Evolutionary conservation across 2,113 vertebrate genomes (phyloP), one percentile per base, ranked within the genome.

Genomic region (Callocephalon fimbriatum): DNA sequence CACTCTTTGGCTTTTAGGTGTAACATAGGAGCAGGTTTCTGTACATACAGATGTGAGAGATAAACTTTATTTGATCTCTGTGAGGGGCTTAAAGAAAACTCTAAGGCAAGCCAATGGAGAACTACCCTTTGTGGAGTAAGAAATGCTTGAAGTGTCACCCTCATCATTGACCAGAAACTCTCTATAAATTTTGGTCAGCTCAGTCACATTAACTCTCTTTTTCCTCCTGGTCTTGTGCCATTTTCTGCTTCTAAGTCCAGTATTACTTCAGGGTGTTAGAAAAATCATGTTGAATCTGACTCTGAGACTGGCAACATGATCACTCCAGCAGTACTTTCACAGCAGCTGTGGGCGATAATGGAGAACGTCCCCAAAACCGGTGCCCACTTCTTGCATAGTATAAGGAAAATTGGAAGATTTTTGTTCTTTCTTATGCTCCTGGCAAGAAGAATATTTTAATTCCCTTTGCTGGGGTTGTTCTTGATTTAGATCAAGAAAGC

Each of bases 11-110:
- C 31, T 88, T 88, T 93, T 87, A 87, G 63, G 58, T 88, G 86
- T 93, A 94, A 90, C 84, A 71, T 9, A 84, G 78, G 35, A 92
- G 44, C 31, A 73, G 38, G 1, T 21, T 88, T 89, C 93, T 42
- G 27, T 93, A 86, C 10, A 27, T 1, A 85, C 70, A 45, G 70
- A 89, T 95, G 93, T 95, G 53, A 92, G 78, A 96, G 94, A 88
- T 44, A 96, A 96, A 95, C 58, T 86, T 81, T 61, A 84, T 96
- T 96, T 96, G 58, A 90, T 94, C 62, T 90, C 45, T 86, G 7
- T 48, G 87, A 92, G 87, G 44, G 95, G 87, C 62, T 92, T 96
- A 90, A 93, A 91, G 22, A 71, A 89, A 27, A 53, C 50, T 94
- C 7, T 58, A 90, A 85, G 72, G 38, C 32, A 78, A 81, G 38